These are phyloP conservation scores for Buphagus erythrorhynchus DNA, from an alignment of 2,797 vertebrate genomes.

Conservation along the genomic window DNA sequence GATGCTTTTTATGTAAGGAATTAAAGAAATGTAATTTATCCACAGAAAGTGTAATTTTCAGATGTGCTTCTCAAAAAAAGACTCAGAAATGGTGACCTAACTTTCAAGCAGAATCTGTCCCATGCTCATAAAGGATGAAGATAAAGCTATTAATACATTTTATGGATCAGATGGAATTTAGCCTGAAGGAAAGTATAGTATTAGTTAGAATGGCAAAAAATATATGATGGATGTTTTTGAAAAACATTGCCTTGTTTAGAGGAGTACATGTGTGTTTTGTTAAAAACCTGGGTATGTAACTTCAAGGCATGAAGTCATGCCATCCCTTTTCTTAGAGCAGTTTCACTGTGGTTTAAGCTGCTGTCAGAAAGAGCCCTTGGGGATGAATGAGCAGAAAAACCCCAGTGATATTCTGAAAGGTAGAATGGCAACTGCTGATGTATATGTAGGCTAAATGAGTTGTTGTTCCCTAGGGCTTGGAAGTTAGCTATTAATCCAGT, in stretches of 20 bases:
- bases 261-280: neutral
- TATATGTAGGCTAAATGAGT: neutral
- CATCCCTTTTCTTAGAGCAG: neutral
- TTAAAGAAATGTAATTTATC: neutral
- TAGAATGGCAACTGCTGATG: neutral
- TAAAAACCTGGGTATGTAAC: neutral
- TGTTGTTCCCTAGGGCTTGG: neutral
- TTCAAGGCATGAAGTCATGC: neutral
- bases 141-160: neutral
- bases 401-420: neutral
- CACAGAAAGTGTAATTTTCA: neutral
- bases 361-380: neutral
- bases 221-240: neutral
- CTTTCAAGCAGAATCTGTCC: neutral
- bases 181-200: neutral
- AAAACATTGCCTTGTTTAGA: neutral
- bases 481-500: neutral
- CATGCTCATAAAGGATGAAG: fast-evolving
- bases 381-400: neutral
- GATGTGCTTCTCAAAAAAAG: neutral
- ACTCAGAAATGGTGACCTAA: neutral
- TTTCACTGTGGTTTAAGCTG: neutral
- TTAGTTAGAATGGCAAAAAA: neutral
- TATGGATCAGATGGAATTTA: neutral
- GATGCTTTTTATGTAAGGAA: neutral